phyloP scores from a whole-genome alignment of 2,888 invertebrate genomes.

The Standfussiana lucernea region DNA sequence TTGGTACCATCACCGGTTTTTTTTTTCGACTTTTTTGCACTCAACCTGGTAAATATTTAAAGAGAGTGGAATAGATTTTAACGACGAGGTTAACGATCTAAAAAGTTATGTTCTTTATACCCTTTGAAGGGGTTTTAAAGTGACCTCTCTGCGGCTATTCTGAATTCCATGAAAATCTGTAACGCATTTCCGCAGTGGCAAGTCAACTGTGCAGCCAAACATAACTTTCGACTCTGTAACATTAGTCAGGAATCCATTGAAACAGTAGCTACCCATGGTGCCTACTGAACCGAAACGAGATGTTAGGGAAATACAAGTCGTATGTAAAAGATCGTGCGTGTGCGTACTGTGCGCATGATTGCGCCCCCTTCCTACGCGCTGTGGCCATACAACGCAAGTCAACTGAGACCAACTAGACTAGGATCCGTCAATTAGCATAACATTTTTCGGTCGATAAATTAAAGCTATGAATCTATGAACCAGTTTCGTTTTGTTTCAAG shows the following conservation, averaged over 20 bases:
- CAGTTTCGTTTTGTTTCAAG: slow-evolving; percentile 37
- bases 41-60: slow-evolving; percentile 9
- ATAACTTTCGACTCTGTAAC: slow-evolving; percentile 34
- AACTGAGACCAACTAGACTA: slow-evolving; percentile 59
- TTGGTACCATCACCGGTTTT: no score
- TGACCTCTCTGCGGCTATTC: background rate
- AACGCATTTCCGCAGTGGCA: slow-evolving; percentile 18
- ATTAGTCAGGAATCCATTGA: slow-evolving; percentile 29
- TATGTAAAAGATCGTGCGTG: slow-evolving; percentile 74
- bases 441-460: slow-evolving; percentile 66
- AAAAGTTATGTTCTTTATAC: background rate
- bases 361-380: slow-evolving; percentile 43
- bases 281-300: slow-evolving; percentile 71
- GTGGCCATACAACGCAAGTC: slow-evolving; percentile 50
- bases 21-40: background rate
- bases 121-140: background rate
- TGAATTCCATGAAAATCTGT: slow-evolving; percentile 11
- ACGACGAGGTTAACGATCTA: slow-evolving; percentile 15
- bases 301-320: slow-evolving; percentile 74
- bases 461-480: slow-evolving; percentile 28
- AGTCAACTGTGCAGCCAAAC: slow-evolving; percentile 23
- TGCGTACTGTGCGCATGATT: slow-evolving; percentile 47
- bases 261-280: slow-evolving; percentile 49
- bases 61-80: slow-evolving; percentile 24
- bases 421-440: slow-evolving; percentile 55